Evolutionary conservation across 1,140 invertebrate species (phyloP), one percentile per base, ranked within the genome.

Genomic region (Heliothis subflexa): DNA sequence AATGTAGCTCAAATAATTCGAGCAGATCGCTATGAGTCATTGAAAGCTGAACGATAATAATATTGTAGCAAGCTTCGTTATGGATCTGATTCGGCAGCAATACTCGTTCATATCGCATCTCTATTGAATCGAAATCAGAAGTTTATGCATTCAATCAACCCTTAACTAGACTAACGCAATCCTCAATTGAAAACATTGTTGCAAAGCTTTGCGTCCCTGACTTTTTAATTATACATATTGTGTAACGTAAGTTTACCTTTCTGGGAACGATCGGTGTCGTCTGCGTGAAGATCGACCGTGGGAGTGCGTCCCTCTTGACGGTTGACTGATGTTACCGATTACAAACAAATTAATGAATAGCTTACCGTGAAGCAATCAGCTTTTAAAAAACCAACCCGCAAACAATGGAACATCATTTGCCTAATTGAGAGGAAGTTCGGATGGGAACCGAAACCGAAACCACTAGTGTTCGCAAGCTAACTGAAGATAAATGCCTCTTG

Each of bases 291-390:
- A 77, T 55, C 21, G 49, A 77, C 81, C 89, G 88, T 92, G 90
- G 89, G 90, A 92, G 86, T 83, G 78, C 77, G 81, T 78, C 84
- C 61, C 78, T 79, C 82, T 88, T 88, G 85, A 91, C 86, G 88
- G 70, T 90, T 92, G 90, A 93, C 89, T 93, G 88, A 90, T 89
- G 87, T 93, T 93, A 91, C 89, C 83, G 85, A 92, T 89, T 85
- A 86, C 84, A 87, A 87, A 87, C 83, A 88, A 88, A 91, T 88
- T 87, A 87, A 88, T 88, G 83, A 85, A 78, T 80, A 74, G 81
- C 85, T 40, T 52, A 80, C 78, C 79, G 82, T 84, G 83, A 85
- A 81, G 85, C 80, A 86, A 86, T 81, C 55, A 75, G 11, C 11
- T 72, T 64, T 81, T 64, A 74, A 79, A 80, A 86, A 62, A 78